Evolutionary conservation across 2,797 vertebrate species (phyloP).

Genomic region (Remorina albescens): DNA sequence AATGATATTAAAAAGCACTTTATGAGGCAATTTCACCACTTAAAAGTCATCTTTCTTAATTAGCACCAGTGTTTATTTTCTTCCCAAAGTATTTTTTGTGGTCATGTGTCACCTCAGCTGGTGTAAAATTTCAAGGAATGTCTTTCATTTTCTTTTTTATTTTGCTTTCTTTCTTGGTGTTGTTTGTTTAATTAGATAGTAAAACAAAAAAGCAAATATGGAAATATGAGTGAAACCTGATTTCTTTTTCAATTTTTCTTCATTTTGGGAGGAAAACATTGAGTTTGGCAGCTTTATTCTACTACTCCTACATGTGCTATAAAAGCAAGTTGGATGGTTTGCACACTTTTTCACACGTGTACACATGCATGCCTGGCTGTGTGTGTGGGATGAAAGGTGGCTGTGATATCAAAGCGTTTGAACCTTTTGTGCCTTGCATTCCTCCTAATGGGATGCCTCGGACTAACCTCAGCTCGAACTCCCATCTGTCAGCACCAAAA

Average conservation of each 20-base stretch:
- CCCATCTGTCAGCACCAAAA: constrained; percentile 62
- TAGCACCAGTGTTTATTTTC: too few species aligned
- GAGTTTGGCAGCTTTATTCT: background rate
- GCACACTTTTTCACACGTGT: background rate
- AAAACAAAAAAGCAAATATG: background rate
- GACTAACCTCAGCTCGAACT: constrained; percentile 49
- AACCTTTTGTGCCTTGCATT: constrained; percentile 1
- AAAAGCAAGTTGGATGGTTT: background rate
- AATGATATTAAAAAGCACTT: background rate
- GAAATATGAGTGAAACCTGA: background rate
- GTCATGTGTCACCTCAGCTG: too few species aligned
- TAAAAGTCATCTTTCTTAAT: background rate
- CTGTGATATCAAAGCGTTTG: constrained; percentile 55
- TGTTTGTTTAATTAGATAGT: background rate
- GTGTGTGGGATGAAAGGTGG: constrained; percentile 23
- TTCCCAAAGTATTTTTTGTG: background rate
- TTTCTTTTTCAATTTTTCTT: constrained; percentile 2
- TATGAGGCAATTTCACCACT: background rate
- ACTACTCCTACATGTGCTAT: background rate
- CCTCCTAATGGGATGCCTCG: constrained; percentile 63
- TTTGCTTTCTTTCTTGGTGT: background rate
- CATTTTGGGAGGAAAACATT: background rate
- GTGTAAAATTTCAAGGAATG: background rate
- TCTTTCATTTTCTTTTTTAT: too few species aligned
- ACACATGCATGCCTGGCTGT: background rate